These are phyloP conservation scores for Centropus unirufus DNA, from an alignment of 2,113 vertebrate species.

Conservation along the genomic window DNA sequence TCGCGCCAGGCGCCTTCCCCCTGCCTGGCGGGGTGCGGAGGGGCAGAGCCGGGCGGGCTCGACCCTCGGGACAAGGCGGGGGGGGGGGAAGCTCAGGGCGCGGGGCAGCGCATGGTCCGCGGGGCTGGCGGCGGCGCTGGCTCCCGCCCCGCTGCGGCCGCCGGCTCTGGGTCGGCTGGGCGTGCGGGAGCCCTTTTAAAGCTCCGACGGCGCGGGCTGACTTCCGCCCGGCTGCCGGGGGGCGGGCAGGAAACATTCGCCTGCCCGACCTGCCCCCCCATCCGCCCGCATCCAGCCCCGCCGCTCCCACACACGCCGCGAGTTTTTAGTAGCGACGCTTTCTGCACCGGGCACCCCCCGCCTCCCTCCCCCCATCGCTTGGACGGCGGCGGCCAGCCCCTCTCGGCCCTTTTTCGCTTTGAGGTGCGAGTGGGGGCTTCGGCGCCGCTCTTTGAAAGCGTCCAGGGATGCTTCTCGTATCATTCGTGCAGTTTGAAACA, in stretches of 20 bases:
- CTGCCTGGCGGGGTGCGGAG: background rate
- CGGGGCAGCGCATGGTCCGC: background rate
- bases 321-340: background rate
- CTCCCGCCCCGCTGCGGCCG: slow-evolving; percentile 38
- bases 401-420: background rate
- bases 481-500: background rate
- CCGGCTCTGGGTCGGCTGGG: slow-evolving; percentile 71
- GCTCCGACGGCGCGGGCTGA: slow-evolving; percentile 82
- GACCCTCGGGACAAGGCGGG: background rate
- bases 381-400: too few species aligned
- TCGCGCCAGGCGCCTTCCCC: background rate
- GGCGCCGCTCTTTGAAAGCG: slow-evolving; percentile 7
- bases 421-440: background rate
- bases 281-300: slow-evolving; percentile 15
- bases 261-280: slow-evolving; percentile 69
- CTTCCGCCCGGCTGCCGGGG: slow-evolving; percentile 80
- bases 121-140: background rate
- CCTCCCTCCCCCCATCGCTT: too few species aligned
- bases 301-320: background rate
- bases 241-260: slow-evolving; percentile 80
- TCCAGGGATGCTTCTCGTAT: background rate
- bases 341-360: background rate
- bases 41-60: background rate
- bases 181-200: slow-evolving; percentile 81
- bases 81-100: background rate